A percentile compares a stretch with the other conserved stretches of the same genome.
These are phyloP conservation scores for Morpho achilles DNA, from an alignment of 2,888 invertebrate genomes.

Conservation along the genomic window DNA sequence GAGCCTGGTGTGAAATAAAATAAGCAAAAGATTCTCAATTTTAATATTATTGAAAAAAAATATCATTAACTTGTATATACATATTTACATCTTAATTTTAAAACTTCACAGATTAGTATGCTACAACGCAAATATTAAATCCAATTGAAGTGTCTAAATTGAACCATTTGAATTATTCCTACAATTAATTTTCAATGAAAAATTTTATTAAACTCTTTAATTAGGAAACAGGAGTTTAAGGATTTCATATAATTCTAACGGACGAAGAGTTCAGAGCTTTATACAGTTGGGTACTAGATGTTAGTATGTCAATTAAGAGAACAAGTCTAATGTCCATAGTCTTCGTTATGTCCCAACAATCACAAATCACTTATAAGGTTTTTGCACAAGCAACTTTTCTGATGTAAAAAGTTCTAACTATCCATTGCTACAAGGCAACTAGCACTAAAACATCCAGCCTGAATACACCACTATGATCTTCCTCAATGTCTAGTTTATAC, in stretches of 20 bases:
- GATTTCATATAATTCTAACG: constrained; percentile 46
- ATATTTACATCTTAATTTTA: constrained; percentile 72
- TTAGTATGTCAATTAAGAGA: constrained; percentile 12
- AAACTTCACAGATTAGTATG: constrained; percentile 47
- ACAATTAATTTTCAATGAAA: constrained; percentile 25
- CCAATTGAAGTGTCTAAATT: constrained; percentile 41
- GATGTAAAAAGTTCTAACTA: not conserved
- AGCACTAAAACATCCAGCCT: not conserved
- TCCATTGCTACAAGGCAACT: not conserved
- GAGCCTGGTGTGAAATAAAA: constrained; percentile 31
- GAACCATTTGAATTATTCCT: constrained; percentile 30
- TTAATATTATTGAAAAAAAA: constrained; percentile 55
- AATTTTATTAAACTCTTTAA: constrained; percentile 15
- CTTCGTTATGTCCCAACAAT: constrained; percentile 4
- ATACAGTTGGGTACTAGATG: constrained; percentile 45
- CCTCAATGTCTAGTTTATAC: not conserved
- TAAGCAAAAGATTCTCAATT: constrained; percentile 47
- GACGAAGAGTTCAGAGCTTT: constrained; percentile 54
- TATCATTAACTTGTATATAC: constrained; percentile 72
- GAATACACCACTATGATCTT: constrained; percentile 1
- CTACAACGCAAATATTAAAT: constrained; percentile 47
- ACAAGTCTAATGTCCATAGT: constrained; percentile 21
- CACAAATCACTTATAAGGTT: constrained; percentile 2
- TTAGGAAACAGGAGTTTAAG: constrained; percentile 39
- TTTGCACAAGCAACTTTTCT: not conserved